These are phyloP conservation scores for Aphelocoma coerulescens DNA, from an alignment of 2,113 vertebrate genomes.

Conservation along the genomic window DNA sequence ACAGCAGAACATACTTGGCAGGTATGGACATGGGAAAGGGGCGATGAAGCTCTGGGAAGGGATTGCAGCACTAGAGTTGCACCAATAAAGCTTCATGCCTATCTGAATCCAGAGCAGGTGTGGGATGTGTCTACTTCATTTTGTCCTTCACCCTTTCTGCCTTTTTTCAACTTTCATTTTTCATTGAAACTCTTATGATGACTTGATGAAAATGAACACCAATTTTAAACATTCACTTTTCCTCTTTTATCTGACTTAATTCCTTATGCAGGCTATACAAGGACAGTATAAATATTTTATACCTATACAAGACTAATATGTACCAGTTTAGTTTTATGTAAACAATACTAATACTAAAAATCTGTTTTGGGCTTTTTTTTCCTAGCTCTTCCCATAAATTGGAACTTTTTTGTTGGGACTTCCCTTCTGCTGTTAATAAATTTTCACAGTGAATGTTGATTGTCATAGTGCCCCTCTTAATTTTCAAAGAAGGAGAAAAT, in stretches of 20 bases:
- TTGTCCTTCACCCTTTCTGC: background rate
- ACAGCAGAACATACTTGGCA: background rate
- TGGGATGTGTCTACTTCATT: background rate
- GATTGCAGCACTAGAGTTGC: background rate
- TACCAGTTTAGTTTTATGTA: background rate
- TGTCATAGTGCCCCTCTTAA: background rate
- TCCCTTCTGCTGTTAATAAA: background rate
- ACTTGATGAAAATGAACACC: background rate
- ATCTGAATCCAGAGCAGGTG: background rate
- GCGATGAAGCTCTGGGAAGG: background rate
- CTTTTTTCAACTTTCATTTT: background rate
- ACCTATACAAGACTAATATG: background rate
- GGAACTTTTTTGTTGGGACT: background rate
- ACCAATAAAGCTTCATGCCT: background rate
- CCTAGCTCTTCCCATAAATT: background rate
- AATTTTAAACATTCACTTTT: background rate
- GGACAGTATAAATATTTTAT: background rate
- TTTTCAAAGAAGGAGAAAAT: background rate
- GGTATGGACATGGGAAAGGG: background rate
- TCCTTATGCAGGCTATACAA: background rate
- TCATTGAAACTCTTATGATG: background rate
- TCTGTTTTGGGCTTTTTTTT: background rate
- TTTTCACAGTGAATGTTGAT: background rate
- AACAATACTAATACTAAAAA: background rate
- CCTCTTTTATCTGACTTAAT: background rate